Conservation (phyloP, 64 coral and sea anemone species). For the Actinia tenebrosa region DNA sequence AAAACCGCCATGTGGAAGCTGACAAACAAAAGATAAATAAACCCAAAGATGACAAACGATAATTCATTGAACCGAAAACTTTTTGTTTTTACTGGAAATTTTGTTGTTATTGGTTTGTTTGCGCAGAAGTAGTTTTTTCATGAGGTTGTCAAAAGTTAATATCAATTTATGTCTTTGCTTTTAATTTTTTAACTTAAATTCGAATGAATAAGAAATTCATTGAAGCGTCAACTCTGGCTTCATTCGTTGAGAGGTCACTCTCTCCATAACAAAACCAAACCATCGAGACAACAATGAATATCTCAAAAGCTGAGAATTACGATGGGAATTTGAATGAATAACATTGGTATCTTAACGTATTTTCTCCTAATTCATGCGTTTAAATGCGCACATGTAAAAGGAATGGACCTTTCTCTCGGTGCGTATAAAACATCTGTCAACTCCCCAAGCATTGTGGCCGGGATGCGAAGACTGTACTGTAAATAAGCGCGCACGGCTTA, state of each 20-base stretch:
- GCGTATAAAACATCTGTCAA: background rate
- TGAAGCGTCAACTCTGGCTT: background rate
- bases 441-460: background rate
- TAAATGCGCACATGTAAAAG: background rate
- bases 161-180: background rate
- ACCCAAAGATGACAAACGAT: no score
- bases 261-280: background rate
- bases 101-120: no score
- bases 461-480: no score
- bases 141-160: background rate
- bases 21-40: background rate
- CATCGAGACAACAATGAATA: background rate
- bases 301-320: background rate
- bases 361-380: background rate
- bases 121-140: no score
- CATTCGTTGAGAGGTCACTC: background rate
- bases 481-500: no score
- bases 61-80: no score
- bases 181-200: background rate
- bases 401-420: background rate
- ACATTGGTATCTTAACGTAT: background rate
- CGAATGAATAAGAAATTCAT: background rate
- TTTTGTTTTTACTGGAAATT: no score
- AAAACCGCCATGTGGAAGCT: background rate
- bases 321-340: background rate